phyloP scores from a whole-genome alignment of 1,140 invertebrate species.

The Monomorium pharaonis region DNA sequence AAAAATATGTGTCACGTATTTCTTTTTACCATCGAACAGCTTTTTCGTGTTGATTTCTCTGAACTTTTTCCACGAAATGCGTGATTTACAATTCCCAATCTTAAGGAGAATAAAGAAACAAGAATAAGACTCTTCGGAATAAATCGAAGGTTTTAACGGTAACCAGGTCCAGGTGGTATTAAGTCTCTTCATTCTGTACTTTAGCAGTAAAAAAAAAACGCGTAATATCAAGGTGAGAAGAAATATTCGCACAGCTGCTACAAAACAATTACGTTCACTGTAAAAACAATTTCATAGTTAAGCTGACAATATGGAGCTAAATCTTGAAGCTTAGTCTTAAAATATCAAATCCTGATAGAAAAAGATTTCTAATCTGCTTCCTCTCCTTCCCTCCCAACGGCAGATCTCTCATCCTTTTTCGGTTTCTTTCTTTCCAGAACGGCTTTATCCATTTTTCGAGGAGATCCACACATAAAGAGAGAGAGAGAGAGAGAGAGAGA shows the following conservation, averaged over 20 bases:
- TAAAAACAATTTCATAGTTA: not conserved
- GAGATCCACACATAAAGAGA: constrained; percentile 1
- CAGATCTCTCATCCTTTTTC: not conserved
- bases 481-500: not conserved
- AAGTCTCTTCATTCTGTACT: not conserved
- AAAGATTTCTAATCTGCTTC: constrained; percentile 22
- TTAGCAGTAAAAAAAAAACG: not conserved
- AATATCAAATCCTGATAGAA: not conserved
- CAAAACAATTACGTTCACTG: not conserved
- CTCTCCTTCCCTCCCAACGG: not conserved
- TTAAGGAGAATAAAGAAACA: not conserved
- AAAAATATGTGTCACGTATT: constrained; percentile 5
- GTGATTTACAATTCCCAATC: not conserved
- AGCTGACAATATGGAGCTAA: not conserved
- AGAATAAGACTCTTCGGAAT: not conserved
- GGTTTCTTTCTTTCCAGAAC: not conserved
- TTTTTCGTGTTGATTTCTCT: not conserved
- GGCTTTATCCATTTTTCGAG: constrained; percentile 57
- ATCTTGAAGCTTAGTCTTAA: not conserved
- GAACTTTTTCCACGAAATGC: not conserved
- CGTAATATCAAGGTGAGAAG: not conserved
- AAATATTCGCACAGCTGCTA: not conserved
- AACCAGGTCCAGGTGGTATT: not conserved
- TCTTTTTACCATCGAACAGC: not conserved
- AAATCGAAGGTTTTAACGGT: not conserved